Evolutionary conservation across 1,140 invertebrate genomes (phyloP).

Genomic region (Sarcophaga bullata): DNA sequence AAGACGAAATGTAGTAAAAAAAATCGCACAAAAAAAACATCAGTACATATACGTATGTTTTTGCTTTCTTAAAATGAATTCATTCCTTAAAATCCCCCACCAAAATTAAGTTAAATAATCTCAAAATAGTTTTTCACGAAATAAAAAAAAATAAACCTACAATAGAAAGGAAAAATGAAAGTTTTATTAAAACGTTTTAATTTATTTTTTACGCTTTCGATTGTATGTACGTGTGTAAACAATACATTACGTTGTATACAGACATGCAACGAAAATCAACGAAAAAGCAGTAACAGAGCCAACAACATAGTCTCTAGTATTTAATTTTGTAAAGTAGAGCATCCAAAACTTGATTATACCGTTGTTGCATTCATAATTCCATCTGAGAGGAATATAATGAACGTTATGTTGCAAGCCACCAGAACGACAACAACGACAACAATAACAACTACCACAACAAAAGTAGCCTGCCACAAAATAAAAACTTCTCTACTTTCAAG

Average conservation of each 20-base stretch:
- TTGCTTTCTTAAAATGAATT: neutral
- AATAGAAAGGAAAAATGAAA: conserved; percentile 34
- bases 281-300: neutral
- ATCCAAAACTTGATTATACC: conserved; percentile 27
- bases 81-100: neutral
- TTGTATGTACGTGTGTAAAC: neutral
- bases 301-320: neutral
- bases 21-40: too few relatives aligned
- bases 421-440: neutral
- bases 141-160: too few relatives aligned
- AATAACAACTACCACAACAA: neutral
- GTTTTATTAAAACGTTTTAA: conserved; percentile 8
- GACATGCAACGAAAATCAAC: neutral
- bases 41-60: too few relatives aligned
- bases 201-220: neutral
- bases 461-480: neutral
- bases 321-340: conserved; percentile 26
- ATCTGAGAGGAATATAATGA: conserved; percentile 10
- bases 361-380: conserved; percentile 15
- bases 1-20: too few relatives aligned
- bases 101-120: neutral
- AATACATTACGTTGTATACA: neutral
- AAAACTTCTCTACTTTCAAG: conserved; percentile 9
- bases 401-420: neutral
- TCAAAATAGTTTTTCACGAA: neutral